Conservation (phyloP, 2,888 invertebrate genomes). For the Criorhina ranunculi region DNA sequence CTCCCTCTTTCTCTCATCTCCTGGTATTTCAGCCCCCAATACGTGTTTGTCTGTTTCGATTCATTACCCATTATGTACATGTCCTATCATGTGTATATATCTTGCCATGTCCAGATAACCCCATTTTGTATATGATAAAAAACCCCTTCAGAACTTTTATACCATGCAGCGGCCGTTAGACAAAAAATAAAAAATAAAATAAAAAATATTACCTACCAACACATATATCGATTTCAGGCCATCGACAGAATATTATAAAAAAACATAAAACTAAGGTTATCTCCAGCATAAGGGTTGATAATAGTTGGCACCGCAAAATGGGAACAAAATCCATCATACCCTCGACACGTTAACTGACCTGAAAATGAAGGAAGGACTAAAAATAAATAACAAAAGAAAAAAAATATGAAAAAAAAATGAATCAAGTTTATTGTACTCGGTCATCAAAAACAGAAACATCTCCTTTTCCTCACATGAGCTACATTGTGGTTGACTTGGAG, state of each 20-base stretch:
- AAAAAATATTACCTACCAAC: slow-evolving; percentile 23
- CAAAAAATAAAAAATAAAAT: slow-evolving; percentile 29
- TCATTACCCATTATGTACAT: slow-evolving; percentile 35
- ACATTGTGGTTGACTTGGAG: neutral
- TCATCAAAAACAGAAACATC: slow-evolving; percentile 65
- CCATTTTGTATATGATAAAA: neutral
- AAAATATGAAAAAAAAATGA: slow-evolving; percentile 32
- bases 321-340: slow-evolving; percentile 64
- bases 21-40: neutral
- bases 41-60: slow-evolving; percentile 30
- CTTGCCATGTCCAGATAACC: slow-evolving; percentile 25
- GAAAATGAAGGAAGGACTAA: slow-evolving; percentile 55
- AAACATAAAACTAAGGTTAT: slow-evolving; percentile 25
- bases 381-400: neutral
- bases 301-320: slow-evolving; percentile 65
- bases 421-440: slow-evolving; percentile 68
- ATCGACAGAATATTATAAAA: slow-evolving; percentile 27
- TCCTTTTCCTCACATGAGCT: slow-evolving; percentile 25
- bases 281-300: slow-evolving; percentile 5
- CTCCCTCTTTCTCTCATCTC: neutral
- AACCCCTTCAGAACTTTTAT: neutral
- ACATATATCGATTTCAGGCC: slow-evolving; percentile 11
- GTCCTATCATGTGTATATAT: slow-evolving; percentile 3
- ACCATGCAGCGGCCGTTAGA: neutral
- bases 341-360: slow-evolving; percentile 70